Evolutionary conservation across 2,797 vertebrate genomes (phyloP).

Genomic region (Aythya fuligula): DNA sequence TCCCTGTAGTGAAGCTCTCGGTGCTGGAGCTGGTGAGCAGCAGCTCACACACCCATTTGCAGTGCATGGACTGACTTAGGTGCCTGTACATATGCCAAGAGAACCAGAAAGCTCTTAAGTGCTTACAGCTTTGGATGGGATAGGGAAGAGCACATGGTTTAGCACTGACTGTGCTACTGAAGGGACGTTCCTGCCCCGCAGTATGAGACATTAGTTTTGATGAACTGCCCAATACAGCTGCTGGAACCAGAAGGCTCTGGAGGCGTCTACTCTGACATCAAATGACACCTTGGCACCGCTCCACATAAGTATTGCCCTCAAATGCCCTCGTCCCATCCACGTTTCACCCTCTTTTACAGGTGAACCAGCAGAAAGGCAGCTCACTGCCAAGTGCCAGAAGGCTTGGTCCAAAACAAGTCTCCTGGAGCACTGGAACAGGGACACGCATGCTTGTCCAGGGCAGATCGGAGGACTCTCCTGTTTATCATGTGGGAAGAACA

Average conservation of each 20-base stretch:
- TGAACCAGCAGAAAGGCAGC: background rate
- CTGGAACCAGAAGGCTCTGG: background rate
- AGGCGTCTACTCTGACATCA: background rate
- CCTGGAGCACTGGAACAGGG: background rate
- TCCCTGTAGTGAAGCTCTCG: background rate
- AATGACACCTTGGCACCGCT: background rate
- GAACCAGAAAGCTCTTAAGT: background rate
- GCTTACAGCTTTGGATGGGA: background rate
- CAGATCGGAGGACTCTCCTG: background rate
- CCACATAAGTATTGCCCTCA: background rate
- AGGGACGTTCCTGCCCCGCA: background rate
- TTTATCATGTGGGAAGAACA: background rate
- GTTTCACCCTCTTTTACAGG: background rate
- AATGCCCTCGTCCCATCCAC: background rate
- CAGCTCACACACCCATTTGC: background rate
- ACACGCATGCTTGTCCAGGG: background rate
- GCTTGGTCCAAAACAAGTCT: background rate
- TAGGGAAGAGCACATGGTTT: background rate
- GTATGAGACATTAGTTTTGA: background rate
- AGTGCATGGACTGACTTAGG: background rate
- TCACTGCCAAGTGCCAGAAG: rapidly evolving
- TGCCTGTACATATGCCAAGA: rapidly evolving
- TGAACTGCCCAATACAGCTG: background rate
- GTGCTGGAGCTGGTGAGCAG: rapidly evolving
- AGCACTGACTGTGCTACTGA: background rate